Percentiles rank a stretch among this genome's conserved stretches.
Evolutionary conservation across 2,113 vertebrate genomes (phyloP).

Genomic region (Heterocephalus glaber): DNA sequence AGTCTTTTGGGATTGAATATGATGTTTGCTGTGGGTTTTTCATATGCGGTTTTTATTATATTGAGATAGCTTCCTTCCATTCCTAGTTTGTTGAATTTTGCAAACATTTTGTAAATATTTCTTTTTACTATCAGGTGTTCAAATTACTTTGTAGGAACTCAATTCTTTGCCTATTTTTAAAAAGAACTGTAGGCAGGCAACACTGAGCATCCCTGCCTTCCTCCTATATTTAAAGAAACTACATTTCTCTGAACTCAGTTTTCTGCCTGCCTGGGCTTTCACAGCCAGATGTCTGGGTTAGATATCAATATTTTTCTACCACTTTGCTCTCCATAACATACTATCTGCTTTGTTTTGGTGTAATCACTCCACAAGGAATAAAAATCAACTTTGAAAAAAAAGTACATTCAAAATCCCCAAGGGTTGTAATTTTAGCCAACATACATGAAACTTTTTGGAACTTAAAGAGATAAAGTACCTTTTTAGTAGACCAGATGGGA

Average conservation of each 20-base stretch:
- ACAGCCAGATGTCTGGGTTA: not conserved
- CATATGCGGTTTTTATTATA: not conserved
- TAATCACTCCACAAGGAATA: not conserved
- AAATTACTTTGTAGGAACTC: not conserved
- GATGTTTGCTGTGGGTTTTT: not conserved
- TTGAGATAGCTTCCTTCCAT: not conserved
- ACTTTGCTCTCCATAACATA: not conserved
- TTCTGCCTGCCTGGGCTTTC: not conserved
- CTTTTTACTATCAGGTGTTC: not conserved
- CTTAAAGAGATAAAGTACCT: not conserved
- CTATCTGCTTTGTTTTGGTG: not conserved
- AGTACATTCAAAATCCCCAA: not conserved
- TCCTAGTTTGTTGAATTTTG: not conserved
- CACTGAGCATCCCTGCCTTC: not conserved
- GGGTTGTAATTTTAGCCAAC: not conserved
- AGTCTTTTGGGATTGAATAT: not conserved
- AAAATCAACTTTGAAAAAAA: not conserved
- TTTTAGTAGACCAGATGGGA: not conserved
- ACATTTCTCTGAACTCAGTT: not conserved
- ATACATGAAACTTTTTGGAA: not conserved
- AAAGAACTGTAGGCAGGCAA: not conserved
- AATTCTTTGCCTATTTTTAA: conserved; percentile 17
- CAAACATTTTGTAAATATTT: not conserved
- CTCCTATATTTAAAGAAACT: not conserved
- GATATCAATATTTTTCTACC: not conserved